Base-by-base conservation (phyloP, 30 jellyfish, hydroid and myxozoan genomes). In the Catostylus mosaicus region DNA sequence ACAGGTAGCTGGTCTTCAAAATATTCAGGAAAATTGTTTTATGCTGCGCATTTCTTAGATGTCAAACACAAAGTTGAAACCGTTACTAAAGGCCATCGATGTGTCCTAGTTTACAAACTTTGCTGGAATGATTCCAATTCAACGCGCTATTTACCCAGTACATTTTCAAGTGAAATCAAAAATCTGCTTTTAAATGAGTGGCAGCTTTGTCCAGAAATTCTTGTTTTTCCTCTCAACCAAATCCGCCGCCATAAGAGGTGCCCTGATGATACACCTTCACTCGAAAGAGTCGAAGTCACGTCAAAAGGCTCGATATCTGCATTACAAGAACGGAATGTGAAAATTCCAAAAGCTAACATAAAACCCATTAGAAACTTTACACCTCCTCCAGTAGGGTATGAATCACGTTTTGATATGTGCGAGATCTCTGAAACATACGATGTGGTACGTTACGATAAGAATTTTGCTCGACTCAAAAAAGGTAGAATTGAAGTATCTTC, bases 1-100 rank as follows among this genome's bases (percentile, higher is more conserved):
- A 9, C 19, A 5, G 14, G 54, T 6, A 9, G 54, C 16, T 9
- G 54, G 14, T n/a, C n/a, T n/a, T 47, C 78, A 10, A 8, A 11
- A 3, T 30, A 31, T 64, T 26, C 71, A 47, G 14, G 3, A 29
- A 29, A 54, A 11, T 4, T 57, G 26, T 51, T 22, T 10, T 76
- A 19, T 56, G 88, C 88, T 76, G 88, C 88, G 7, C 79, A 51
- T 54, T 76, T 10, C 70, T 47, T 82, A 2, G 88, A 76, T 56
- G 67, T 47, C 35, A 33, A 51, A 22, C 88, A 76, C 30, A 82
- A 76, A 76, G 78, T 76, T 1, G 70, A 54, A 23, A 26, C n/a
- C 19, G 65, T 76, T 8, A 27, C 24, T n/a, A 38, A 37, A 5
- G 88, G 88, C 38, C 52, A 76, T 26, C 59, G 88, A 4, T 36